Evolutionary conservation across 2,888 invertebrate species (phyloP), one percentile per base, ranked within the genome.

Genomic region (Sinotaia quadrata): DNA sequence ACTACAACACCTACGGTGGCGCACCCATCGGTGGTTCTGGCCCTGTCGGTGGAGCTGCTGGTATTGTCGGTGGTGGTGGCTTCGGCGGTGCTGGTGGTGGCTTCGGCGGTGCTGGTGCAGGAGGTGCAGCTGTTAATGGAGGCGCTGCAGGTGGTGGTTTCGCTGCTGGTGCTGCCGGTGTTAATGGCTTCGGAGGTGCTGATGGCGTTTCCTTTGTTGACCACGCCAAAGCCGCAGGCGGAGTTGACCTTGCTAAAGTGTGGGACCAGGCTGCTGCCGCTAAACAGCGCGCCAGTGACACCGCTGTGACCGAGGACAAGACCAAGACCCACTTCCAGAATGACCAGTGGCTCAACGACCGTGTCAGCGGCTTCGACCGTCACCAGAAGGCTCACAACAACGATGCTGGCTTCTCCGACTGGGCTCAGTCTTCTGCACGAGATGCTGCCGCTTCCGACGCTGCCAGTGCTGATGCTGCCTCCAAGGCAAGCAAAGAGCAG

Each of bases 261-360:
- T 41, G 44, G 24, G 59, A 44, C 59, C 59, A 59, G 47, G 41
- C 59, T 44, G 27, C 59, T 41, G 44, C 58, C 52, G 12, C 59
- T 34, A 47, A 59, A 2, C 69, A 66, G 24, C 59, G 66, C 24
- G 36, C 65, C 52, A 52, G 58, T 24, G 60, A 60, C 18, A 37
- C 33, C 12, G 66, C 59, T 24, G 49, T 54, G 21, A 27, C 51
- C 44, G 52, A 54, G n/a, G 65, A 69, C 47, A 27, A 54, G 34
- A 66, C 59, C 44, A 59, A 69, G 60, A 47, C 60, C 37, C 10
- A 21, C 56, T 69, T 52, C 69, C 47, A 31, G 59, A 34, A 41
- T 15, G 69, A 69, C 54, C 59, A 69, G 54, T 69, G 69, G 69
- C 60, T 69, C 54, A 66, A 66, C 60, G 65, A 69, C 60, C 59